Percentiles rank a stretch among this genome's conserved stretches.
These are phyloP conservation scores for Pseudois nayaur DNA, from an alignment of 2,113 vertebrate genomes.

Conservation along the genomic window DNA sequence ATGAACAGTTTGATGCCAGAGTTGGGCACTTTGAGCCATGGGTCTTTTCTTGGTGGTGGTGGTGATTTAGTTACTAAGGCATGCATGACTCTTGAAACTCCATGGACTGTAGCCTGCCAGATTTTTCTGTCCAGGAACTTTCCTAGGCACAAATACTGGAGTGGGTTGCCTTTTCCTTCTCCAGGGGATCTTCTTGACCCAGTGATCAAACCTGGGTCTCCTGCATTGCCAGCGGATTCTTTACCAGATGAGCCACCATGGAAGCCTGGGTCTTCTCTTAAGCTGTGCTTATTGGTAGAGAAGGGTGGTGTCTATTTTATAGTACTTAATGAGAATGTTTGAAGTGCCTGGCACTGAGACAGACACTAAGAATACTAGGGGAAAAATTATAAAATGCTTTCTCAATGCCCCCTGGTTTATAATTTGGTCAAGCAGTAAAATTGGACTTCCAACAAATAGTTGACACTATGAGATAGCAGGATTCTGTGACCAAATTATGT, in stretches of 20 bases:
- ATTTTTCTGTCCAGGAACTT: neutral
- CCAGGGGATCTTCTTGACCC: neutral
- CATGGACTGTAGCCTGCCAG: neutral
- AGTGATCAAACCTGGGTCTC: neutral
- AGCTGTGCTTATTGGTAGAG: neutral
- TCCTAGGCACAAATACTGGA: neutral
- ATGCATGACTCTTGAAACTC: neutral
- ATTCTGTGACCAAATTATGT: neutral
- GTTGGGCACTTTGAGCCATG: neutral
- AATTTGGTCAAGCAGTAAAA: neutral
- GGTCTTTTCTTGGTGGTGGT: neutral
- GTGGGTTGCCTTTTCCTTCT: neutral
- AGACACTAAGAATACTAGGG: neutral
- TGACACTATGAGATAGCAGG: neutral
- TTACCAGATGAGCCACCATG: neutral
- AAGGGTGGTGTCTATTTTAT: neutral
- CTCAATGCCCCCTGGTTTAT: neutral
- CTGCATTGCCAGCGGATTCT: accelerated
- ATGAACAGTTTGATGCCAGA: neutral
- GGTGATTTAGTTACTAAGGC: neutral
- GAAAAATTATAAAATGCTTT: neutral
- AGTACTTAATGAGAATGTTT: neutral
- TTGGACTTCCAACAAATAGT: neutral
- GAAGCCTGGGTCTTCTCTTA: neutral
- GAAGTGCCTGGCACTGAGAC: neutral